phyloP scores from a whole-genome alignment of 2,888 invertebrate species.

The Caenorhabditis japonica region DNA sequence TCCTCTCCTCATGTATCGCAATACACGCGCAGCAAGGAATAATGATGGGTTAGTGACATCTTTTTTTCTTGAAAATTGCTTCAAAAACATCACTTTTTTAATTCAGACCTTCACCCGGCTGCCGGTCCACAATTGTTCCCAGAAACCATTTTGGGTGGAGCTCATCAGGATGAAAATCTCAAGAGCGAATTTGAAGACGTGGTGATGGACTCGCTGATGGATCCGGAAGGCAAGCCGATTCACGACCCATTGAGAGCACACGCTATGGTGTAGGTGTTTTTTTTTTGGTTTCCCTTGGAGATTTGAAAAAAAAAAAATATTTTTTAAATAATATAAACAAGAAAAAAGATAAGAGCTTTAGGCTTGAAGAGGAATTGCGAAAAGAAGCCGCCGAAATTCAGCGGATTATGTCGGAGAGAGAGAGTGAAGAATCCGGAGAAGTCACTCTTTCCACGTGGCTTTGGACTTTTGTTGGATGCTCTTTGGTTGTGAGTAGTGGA shows the following conservation, averaged over 20 bases:
- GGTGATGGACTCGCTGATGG: conserved; percentile 46
- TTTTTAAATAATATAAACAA: no score
- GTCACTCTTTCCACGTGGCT: conserved; percentile 57
- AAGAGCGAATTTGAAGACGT: conserved; percentile 30
- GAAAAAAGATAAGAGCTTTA: conserved; percentile 17
- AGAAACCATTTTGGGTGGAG: conserved; percentile 19
- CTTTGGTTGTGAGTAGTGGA: conserved; percentile 64
- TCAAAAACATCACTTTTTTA: neutral
- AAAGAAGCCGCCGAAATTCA: conserved; percentile 56
- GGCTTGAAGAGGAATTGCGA: conserved; percentile 55
- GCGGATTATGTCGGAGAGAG: conserved; percentile 23
- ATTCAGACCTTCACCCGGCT: conserved; percentile 61
- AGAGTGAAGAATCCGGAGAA: conserved; percentile 1
- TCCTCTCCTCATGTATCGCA: conserved; percentile 46
- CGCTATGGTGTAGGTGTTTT: conserved; percentile 52
- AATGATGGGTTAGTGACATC: conserved; percentile 24
- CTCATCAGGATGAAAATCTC: neutral
- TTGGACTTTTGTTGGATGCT: conserved; percentile 61
- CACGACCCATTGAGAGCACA: conserved; percentile 54
- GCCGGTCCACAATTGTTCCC: conserved; percentile 59
- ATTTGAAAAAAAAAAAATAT: neutral
- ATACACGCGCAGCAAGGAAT: conserved; percentile 49
- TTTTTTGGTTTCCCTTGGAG: neutral
- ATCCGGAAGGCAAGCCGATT: conserved; percentile 61
- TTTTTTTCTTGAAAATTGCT: neutral